Percentiles rank a stretch among this genome's conserved stretches.
Evolutionary conservation across 2,797 vertebrate species (phyloP).

Genomic region (Dryobates pubescens): DNA sequence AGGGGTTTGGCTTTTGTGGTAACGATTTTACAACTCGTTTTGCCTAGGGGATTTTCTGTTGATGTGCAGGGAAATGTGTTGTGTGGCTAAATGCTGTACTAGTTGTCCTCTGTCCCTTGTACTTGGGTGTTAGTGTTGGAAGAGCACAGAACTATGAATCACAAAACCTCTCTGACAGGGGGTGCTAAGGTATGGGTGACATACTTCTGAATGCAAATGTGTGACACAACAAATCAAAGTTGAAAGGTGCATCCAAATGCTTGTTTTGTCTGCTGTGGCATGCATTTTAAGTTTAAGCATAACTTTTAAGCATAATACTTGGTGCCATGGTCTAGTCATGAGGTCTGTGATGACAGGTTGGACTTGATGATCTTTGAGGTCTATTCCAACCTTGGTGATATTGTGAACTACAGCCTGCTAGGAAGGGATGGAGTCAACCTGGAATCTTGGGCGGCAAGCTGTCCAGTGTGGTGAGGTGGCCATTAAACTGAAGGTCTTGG

Average conservation of each 20-base stretch:
- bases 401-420: too few relatives aligned
- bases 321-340: too few relatives aligned
- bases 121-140: background rate
- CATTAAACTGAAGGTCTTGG: too few relatives aligned
- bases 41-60: conserved; percentile 16
- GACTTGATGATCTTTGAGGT: too few relatives aligned
- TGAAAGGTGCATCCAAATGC: background rate
- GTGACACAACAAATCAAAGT: background rate
- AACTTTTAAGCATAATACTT: background rate
- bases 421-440: too few relatives aligned
- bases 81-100: background rate
- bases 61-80: background rate
- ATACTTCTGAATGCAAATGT: background rate
- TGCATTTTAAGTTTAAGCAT: conserved; percentile 8
- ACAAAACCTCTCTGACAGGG: background rate
- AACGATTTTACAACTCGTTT: background rate
- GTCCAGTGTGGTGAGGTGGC: too few relatives aligned
- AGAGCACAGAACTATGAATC: background rate
- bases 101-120: background rate
- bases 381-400: too few relatives aligned
- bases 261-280: background rate
- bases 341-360: too few relatives aligned
- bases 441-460: too few relatives aligned
- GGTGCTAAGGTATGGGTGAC: background rate
- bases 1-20: too few relatives aligned